Base-by-base conservation (phyloP, 1,140 invertebrate genomes). In the Thereuonema tuberculata region DNA sequence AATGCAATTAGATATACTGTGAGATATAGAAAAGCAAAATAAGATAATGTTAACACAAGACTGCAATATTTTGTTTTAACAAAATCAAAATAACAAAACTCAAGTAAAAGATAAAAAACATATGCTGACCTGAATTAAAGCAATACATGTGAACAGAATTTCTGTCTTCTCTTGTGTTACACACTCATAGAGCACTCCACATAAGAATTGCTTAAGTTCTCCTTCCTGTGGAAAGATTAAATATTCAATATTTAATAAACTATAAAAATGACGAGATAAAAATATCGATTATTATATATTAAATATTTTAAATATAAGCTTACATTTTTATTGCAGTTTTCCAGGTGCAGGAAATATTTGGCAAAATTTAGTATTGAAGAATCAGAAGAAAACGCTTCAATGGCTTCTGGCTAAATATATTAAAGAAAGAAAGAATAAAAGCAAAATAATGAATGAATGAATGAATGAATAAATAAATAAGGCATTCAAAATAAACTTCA, bases 131-230 rank as follows among this genome's bases (percentile, higher is more conserved):
- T 57, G 48, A 14, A 48, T 28, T 31, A 46, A 5, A 21, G 59
- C 27, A 27, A 85, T 74, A 78, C 84, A 87, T 58, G 86, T 77
- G 2, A 85, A 81, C 61, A 94, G 71, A 21, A 88, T 78, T 67
- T 84, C 84, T 56, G 89, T 74, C 70, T 89, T 89, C 72, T 95
- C 90, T 68, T 84, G 83, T 1, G 88, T 82, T 0, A 91, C 83
- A 62, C 88, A 92, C 69, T 93, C 88, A 67, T 92, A 91, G 29
- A 89, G 82, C 25, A 90, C 74, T 67, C 82, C 80, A 27, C 83
- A 83, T 31, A 93, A 73, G 17, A 80, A 77, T 68, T 90, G 84
- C 31, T 82, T 72, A 25, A 67, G 63, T 23, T 64, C 58, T 27
- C 61, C 65, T 60, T 72, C 69, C 69, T 71, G 56, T n/a, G n/a